phyloP scores from a whole-genome alignment of 2,113 vertebrate genomes.

The Ameiurus melas region DNA sequence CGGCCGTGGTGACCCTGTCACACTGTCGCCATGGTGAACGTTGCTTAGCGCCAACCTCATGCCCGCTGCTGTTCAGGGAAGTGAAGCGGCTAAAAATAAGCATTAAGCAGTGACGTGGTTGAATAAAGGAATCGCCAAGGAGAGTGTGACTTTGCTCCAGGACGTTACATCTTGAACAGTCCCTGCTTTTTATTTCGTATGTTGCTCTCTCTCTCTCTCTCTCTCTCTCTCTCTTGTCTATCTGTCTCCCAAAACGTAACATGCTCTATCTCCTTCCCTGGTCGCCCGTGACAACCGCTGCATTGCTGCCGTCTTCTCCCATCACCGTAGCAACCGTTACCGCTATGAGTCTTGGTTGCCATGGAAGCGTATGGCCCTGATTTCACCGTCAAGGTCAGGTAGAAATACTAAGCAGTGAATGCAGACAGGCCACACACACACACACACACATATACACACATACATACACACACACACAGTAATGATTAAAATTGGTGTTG shows the following conservation, averaged over 20 bases:
- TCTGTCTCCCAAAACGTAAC: background rate
- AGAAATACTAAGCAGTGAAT: slow-evolving; percentile 60
- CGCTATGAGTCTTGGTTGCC: slow-evolving; percentile 57
- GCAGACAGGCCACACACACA: slow-evolving; percentile 49
- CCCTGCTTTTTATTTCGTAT: background rate
- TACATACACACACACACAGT: slow-evolving; percentile 22
- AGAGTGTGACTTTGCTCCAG: slow-evolving; percentile 47
- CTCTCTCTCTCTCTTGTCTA: slow-evolving; percentile 12
- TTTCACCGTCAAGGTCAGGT: slow-evolving; percentile 71
- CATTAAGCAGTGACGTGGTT: slow-evolving; percentile 33
- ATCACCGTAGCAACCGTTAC: slow-evolving; percentile 65
- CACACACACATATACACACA: slow-evolving; percentile 17
- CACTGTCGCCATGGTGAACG: slow-evolving; percentile 32
- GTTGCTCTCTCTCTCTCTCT: background rate
- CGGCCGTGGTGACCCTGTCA: slow-evolving; percentile 28
- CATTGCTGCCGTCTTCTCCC: slow-evolving; percentile 58
- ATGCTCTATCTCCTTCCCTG: slow-evolving; percentile 22
- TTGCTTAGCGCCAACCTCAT: background rate
- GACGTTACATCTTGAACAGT: slow-evolving; percentile 22
- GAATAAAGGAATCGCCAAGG: slow-evolving; percentile 47
- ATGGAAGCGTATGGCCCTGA: slow-evolving; percentile 69
- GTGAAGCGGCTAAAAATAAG: slow-evolving; percentile 51
- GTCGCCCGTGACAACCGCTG: slow-evolving; percentile 68
- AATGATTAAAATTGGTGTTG: background rate
- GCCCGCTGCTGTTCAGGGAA: background rate